Evolutionary conservation across 2,888 invertebrate genomes (phyloP).

Genomic region (Ecliptopera silaceata): DNA sequence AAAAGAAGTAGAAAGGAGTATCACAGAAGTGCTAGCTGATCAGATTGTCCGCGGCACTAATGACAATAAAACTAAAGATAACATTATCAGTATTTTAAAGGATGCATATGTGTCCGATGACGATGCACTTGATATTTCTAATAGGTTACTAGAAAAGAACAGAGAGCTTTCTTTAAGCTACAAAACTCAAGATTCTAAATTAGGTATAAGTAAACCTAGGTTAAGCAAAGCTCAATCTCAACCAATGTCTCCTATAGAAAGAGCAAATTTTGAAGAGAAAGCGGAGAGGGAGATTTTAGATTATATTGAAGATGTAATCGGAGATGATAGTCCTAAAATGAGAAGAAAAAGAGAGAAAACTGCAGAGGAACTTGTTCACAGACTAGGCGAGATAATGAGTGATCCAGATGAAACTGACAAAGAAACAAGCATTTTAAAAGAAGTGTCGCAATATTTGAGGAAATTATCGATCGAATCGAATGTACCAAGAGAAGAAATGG

Average conservation of each 20-base stretch:
- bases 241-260: conserved; percentile 4
- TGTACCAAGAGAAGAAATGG: conserved; percentile 22
- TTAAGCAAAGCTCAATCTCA: neutral
- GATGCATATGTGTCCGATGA: conserved; percentile 28
- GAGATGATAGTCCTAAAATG: conserved; percentile 17
- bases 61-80: conserved; percentile 20
- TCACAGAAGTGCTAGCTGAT: conserved; percentile 34
- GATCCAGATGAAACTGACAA: conserved; percentile 27
- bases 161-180: conserved; percentile 23
- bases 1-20: conserved; percentile 27
- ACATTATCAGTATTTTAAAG: conserved; percentile 30
- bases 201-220: conserved; percentile 9
- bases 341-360: conserved; percentile 26
- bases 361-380: conserved; percentile 27
- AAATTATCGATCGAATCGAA: conserved; percentile 21
- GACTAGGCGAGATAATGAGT: conserved; percentile 30
- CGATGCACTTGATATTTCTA: conserved; percentile 29
- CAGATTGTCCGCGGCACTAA: conserved; percentile 32
- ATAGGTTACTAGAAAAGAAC: conserved; percentile 22
- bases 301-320: conserved; percentile 32
- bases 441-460: conserved; percentile 29
- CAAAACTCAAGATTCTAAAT: conserved; percentile 15
- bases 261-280: conserved; percentile 25
- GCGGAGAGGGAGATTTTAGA: conserved; percentile 33
- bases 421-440: conserved; percentile 27